Evolutionary conservation across 2,113 vertebrate species (phyloP).

Genomic region (Odontesthes bonariensis): DNA sequence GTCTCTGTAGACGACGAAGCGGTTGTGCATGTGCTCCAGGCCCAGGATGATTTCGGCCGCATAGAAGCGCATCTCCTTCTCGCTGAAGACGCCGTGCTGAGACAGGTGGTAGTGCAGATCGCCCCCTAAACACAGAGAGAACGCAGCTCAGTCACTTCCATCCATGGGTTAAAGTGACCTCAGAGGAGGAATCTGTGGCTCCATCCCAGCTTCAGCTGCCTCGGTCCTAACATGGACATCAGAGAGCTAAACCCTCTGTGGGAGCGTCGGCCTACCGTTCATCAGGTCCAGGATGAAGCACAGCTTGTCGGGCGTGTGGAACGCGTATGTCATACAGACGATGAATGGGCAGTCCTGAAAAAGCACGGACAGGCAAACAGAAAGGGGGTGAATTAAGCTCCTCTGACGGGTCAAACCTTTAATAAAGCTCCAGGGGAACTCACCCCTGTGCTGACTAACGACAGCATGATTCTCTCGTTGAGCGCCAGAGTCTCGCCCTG

Average conservation of each 20-base stretch:
- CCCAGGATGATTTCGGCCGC: constrained; percentile 97
- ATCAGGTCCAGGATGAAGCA: constrained; percentile 99
- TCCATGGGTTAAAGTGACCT: no score
- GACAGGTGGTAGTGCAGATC: constrained; percentile 99
- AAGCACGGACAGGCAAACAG: constrained; percentile 17
- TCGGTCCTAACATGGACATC: no score
- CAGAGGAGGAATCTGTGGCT: not conserved
- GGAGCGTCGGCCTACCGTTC: constrained; percentile 86
- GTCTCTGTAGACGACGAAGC: constrained; percentile 97
- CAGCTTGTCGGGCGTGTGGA: constrained; percentile 98
- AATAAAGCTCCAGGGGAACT: constrained; percentile 55
- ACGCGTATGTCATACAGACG: constrained; percentile 99
- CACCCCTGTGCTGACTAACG: constrained; percentile 97
- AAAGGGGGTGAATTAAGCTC: not conserved
- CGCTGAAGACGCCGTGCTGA: constrained; percentile 96
- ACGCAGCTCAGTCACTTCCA: no score
- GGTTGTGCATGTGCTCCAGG: constrained; percentile 97
- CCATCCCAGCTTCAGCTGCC: no score
- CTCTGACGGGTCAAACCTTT: no score
- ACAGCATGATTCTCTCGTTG: constrained; percentile 98
- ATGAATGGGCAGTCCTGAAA: constrained; percentile 97
- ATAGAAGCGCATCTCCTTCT: constrained; percentile 98
- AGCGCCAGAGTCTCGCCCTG: constrained; percentile 97
- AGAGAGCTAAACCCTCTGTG: no score
- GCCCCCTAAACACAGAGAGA: constrained; percentile 83